These are phyloP conservation scores for Odontesthes bonariensis DNA, from an alignment of 2,113 vertebrate species.

Conservation along the genomic window DNA sequence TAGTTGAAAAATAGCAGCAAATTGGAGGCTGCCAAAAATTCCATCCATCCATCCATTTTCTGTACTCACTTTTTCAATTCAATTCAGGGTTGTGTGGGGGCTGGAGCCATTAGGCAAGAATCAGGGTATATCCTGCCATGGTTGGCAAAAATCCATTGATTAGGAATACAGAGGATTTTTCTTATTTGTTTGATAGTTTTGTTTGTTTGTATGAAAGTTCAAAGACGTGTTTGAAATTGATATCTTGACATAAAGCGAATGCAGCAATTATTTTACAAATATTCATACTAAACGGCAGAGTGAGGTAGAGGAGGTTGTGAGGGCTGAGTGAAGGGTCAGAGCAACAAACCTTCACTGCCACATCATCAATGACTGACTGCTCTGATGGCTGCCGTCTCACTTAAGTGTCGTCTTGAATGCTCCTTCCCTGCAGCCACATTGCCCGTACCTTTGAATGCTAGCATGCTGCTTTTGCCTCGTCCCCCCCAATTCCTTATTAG, in stretches of 20 bases:
- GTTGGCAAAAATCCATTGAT: too few relatives aligned
- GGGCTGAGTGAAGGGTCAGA: constrained; percentile 46
- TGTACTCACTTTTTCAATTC: too few relatives aligned
- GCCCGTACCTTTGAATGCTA: constrained; percentile 28
- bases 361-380: constrained; percentile 47
- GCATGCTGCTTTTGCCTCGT: constrained; percentile 47
- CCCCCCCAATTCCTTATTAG: constrained; percentile 28
- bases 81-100: too few relatives aligned
- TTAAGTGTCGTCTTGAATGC: constrained; percentile 60
- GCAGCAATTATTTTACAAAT: too few relatives aligned
- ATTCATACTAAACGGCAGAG: too few relatives aligned
- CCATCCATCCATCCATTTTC: too few relatives aligned
- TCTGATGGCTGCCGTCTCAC: constrained; percentile 51
- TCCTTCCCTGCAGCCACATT: constrained; percentile 44
- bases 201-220: not conserved
- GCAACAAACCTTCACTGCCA: constrained; percentile 28
- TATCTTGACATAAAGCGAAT: too few relatives aligned
- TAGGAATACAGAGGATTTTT: too few relatives aligned
- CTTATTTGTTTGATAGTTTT: not conserved
- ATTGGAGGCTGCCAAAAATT: not conserved
- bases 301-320: not conserved
- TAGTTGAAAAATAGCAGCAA: not conserved
- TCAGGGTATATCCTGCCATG: too few relatives aligned
- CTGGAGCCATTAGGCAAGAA: too few relatives aligned
- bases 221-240: not conserved